Base-by-base conservation (phyloP, 92 coral and sea anemone species). In the Phymanthus crucifer region DNA sequence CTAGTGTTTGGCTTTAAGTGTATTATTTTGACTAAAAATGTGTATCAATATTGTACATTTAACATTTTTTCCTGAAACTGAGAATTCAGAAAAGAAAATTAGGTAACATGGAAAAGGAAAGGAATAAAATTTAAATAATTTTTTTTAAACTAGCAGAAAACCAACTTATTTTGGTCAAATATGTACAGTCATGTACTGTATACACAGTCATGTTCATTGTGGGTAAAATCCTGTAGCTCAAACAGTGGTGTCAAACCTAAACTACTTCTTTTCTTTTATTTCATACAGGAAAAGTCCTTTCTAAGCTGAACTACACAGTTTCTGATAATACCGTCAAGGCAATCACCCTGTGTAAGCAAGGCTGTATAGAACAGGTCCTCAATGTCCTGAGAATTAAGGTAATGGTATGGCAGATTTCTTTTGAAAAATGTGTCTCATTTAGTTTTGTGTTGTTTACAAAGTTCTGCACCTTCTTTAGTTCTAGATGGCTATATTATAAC, bases 261-360 rank as follows among this genome's bases (percentile, higher is more conserved):
- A 19, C 10, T 21, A 1, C 6, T 21, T 14, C 64, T 24, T n/a
- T 45, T 11, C 1, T 45, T 11, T 45, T 45, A 9, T 45, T 26
- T 69, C 45, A 21, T 81, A 36, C 80, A 95, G 99, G 99, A 29
- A 95, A 95, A 83, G 99, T 95, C 2, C 84, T 95, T 11, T 66
- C 77, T 48, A 90, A 90, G 71, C 86, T 95, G n/a, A 87, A 86
- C 57, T 95, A 89, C 74, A 83, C 87, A 48, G 91, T 95, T 12
- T 85, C 99, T 24, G 97, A 95, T 34, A 78, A 82, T 27, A 72
- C 88, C 7, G 58, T 95, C 33, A 92, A 91, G 37, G 87, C 89
- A 32, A 79, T 95, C 26, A 82, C 85, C 40, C 75, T 78, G 14
- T 88, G 96, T 71, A 89, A 90, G 70, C 80, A 90, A 36, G 98